Conservation (phyloP, 2,888 invertebrate species). For the Pristionchus mayeri region DNA sequence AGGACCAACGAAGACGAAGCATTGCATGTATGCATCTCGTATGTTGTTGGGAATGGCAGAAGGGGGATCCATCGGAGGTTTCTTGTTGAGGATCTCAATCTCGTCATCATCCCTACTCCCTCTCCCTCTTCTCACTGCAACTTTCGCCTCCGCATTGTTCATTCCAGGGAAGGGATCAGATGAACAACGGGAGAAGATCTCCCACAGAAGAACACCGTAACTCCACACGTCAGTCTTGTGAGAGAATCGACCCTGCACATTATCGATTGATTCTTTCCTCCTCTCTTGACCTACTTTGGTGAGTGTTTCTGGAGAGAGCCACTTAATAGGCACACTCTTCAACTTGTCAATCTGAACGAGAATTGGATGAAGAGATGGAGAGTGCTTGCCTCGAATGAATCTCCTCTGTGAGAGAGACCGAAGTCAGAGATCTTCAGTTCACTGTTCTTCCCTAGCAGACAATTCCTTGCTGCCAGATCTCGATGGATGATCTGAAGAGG, state of each 20-base stretch:
- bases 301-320: conserved; percentile 36
- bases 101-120: neutral
- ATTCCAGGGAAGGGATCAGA: conserved; percentile 43
- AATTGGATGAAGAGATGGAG: neutral
- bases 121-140: neutral
- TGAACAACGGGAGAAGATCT: conserved; percentile 38
- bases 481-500: conserved; percentile 38
- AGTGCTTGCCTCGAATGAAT: neutral
- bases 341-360: neutral
- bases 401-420: conserved; percentile 36
- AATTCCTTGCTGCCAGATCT: conserved; percentile 43
- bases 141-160: conserved; percentile 33
- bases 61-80: conserved; percentile 19
- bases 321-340: conserved; percentile 31
- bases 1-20: neutral
- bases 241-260: conserved; percentile 31
- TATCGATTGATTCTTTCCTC: neutral
- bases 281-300: neutral
- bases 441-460: conserved; percentile 41
- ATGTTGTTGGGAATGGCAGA: neutral
- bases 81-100: conserved; percentile 23
- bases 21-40: neutral
- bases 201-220: conserved; percentile 49
- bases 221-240: conserved; percentile 47
- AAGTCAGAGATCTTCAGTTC: conserved; percentile 46